These are phyloP conservation scores for Antennarius maculatus DNA, from an alignment of 2,797 vertebrate genomes.

Conservation along the genomic window DNA sequence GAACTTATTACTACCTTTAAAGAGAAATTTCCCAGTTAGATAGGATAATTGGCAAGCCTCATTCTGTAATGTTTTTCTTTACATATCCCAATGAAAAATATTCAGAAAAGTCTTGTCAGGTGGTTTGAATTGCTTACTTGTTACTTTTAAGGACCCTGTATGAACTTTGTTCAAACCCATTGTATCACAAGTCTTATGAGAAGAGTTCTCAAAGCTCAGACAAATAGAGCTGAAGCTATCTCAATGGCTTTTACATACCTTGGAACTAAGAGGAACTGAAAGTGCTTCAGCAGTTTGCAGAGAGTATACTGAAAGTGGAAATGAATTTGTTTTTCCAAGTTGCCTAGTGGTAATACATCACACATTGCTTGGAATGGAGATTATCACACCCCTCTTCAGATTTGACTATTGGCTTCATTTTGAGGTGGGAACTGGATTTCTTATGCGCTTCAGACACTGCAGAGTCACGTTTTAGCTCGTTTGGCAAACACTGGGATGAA, in stretches of 20 bases:
- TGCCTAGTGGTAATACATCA: neutral
- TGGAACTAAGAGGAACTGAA: neutral
- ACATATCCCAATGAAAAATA: neutral
- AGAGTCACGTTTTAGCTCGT: constrained; percentile 50
- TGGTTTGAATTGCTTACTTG: neutral
- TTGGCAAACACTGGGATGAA: constrained; percentile 56
- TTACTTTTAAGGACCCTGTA: neutral
- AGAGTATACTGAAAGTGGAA: neutral
- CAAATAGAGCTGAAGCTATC: neutral
- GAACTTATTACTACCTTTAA: neutral
- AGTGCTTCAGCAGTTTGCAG: neutral
- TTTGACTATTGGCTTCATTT: constrained; percentile 19
- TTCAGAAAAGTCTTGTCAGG: neutral
- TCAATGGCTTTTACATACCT: neutral
- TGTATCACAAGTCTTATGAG: neutral
- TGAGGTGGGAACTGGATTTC: constrained; percentile 10
- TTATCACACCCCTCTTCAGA: constrained; percentile 1
- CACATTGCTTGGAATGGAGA: constrained; percentile 10
- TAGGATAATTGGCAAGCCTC: neutral
- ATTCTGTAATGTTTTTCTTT: neutral
- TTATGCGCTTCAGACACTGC: constrained; percentile 12
- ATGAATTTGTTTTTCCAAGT: neutral
- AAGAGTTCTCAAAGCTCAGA: neutral
- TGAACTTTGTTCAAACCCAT: neutral
- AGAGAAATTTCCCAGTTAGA: neutral